A percentile compares a stretch with the other conserved stretches of the same genome.
These are phyloP conservation scores for Siniperca chuatsi DNA, from an alignment of 2,113 vertebrate species.

Conservation along the genomic window DNA sequence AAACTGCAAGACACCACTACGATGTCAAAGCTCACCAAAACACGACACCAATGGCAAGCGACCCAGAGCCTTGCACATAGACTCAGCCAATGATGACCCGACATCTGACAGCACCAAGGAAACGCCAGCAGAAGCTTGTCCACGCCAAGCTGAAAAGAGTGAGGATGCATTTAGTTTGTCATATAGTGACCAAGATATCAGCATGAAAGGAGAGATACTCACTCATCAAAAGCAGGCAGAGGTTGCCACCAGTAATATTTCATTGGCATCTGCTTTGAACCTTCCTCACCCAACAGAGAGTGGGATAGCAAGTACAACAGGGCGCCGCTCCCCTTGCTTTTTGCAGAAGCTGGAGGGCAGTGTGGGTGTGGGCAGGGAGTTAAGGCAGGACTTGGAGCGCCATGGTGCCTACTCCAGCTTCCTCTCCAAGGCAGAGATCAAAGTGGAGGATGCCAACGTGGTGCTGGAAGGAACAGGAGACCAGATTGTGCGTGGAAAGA, in stretches of 20 bases:
- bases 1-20: slow-evolving; percentile 58
- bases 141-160: slow-evolving; percentile 8
- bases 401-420: slow-evolving; percentile 84
- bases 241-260: slow-evolving; percentile 47
- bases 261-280: slow-evolving; percentile 53
- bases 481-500: slow-evolving; percentile 84
- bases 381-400: slow-evolving; percentile 69
- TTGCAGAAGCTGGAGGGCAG: slow-evolving; percentile 81
- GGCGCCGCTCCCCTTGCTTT: slow-evolving; percentile 80
- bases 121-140: not conserved
- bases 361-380: slow-evolving; percentile 82
- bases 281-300: slow-evolving; percentile 12
- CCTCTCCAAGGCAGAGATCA: slow-evolving; percentile 87
- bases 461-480: slow-evolving; percentile 57
- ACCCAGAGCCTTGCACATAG: not conserved
- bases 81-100: slow-evolving; percentile 20
- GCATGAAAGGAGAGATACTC: slow-evolving; percentile 31
- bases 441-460: slow-evolving; percentile 87
- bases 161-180: slow-evolving; percentile 18
- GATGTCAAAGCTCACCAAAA: slow-evolving; percentile 21
- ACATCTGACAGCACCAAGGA: slow-evolving; percentile 36
- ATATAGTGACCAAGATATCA: slow-evolving; percentile 20
- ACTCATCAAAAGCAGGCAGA: slow-evolving; percentile 34
- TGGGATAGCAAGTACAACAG: slow-evolving; percentile 50
- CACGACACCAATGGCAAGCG: not conserved